Conservation (phyloP, 2,797 vertebrate species). For the Enteromius mattozi region DNA sequence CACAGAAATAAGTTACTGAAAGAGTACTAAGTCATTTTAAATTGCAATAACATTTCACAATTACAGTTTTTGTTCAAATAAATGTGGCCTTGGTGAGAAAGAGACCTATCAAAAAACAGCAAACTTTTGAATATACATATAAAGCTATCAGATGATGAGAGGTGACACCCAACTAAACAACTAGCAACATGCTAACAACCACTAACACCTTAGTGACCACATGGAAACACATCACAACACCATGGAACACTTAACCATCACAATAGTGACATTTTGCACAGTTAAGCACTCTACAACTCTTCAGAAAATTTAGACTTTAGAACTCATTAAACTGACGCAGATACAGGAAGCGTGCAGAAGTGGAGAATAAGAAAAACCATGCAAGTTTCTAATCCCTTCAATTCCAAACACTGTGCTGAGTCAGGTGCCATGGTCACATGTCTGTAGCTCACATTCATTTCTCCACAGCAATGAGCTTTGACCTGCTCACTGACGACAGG, state of each 20-base stretch:
- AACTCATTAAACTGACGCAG: not conserved
- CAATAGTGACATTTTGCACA: not conserved
- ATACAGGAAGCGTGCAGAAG: not conserved
- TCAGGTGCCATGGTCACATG: conserved; percentile 75
- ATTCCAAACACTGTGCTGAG: conserved; percentile 47
- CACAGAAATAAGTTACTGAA: not conserved
- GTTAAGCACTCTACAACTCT: not conserved
- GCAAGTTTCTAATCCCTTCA: conserved; percentile 21
- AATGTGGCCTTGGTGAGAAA: not conserved
- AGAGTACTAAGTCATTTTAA: not conserved
- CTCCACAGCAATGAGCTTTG: conserved; percentile 67
- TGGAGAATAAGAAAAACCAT: not conserved
- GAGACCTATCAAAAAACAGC: not conserved
- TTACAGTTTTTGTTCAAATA: not conserved
- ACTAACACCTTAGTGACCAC: not conserved
- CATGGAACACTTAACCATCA: not conserved
- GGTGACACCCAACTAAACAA: not conserved
- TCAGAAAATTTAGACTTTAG: not conserved
- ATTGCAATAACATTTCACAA: not conserved
- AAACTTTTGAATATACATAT: not conserved
- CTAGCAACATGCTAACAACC: not conserved
- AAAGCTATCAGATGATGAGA: not conserved
- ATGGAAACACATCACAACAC: not conserved
- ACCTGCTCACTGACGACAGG: conserved; percentile 66
- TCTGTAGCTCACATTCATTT: conserved; percentile 55